A percentile compares a stretch with the other conserved stretches of the same genome.
phyloP scores from a whole-genome alignment of 1,140 invertebrate genomes.

The Drosophila neocordata region DNA sequence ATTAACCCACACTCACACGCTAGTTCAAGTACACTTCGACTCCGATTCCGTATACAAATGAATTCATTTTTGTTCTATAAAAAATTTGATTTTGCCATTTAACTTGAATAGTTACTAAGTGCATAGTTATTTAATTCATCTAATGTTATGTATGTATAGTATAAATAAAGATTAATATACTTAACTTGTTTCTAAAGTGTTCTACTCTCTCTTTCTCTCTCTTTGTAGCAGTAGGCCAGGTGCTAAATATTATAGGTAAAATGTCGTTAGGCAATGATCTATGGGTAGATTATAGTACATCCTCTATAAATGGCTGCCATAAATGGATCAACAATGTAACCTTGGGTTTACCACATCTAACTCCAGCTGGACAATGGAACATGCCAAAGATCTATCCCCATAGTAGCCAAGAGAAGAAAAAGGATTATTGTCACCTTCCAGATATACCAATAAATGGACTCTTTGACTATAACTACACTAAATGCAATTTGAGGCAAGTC shows the following conservation, averaged over 20 bases:
- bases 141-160: slow-evolving; percentile 62
- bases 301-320: not conserved
- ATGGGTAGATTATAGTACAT: not conserved
- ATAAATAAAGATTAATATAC: slow-evolving; percentile 28
- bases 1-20: slow-evolving; percentile 25
- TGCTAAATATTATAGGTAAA: not conserved
- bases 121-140: slow-evolving; percentile 62
- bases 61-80: slow-evolving; percentile 22
- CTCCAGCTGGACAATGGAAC: not conserved
- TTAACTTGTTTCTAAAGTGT: not conserved
- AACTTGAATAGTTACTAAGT: slow-evolving; percentile 46
- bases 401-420: not conserved
- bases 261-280: not conserved
- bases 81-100: slow-evolving; percentile 31
- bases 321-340: not conserved
- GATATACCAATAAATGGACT: not conserved
- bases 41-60: slow-evolving; percentile 13
- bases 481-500: not conserved
- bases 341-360: not conserved
- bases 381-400: not conserved
- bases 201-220: not conserved
- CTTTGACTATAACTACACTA: slow-evolving; percentile 2
- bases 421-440: not conserved
- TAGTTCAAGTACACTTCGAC: slow-evolving; percentile 39
- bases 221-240: not conserved